A percentile compares a stretch with the other conserved stretches of the same genome.
Evolutionary conservation across 2,797 vertebrate species (phyloP).

Genomic region (Avahi laniger): DNA sequence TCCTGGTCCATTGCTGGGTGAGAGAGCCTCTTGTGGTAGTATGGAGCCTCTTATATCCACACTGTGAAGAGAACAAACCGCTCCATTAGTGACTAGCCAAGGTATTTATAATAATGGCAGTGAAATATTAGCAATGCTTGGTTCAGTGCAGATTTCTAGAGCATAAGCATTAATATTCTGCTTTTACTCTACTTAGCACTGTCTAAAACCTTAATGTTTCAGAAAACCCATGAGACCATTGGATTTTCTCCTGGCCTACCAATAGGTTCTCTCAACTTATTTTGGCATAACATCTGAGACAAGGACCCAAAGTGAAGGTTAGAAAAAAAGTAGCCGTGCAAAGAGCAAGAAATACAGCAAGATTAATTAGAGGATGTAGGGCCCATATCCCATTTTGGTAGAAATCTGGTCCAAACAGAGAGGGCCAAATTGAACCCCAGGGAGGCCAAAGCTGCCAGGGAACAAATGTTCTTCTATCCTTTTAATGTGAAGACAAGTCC

Average conservation of each 20-base stretch:
- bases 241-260: conserved; percentile 59
- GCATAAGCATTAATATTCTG: conserved; percentile 41
- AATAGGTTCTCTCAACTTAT: neutral
- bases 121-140: neutral
- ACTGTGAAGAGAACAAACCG: neutral
- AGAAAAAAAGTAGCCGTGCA: conserved; percentile 46
- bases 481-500: conserved; percentile 39
- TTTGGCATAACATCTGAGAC: conserved; percentile 58
- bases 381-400: conserved; percentile 44
- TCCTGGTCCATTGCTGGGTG: neutral
- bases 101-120: neutral
- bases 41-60: rapidly evolving
- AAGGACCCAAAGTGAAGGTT: neutral
- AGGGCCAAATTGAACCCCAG: conserved; percentile 26
- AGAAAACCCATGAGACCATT: conserved; percentile 55
- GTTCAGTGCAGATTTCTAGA: neutral
- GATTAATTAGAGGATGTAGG: conserved; percentile 59
- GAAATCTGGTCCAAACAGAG: conserved; percentile 49
- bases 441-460: neutral
- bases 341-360: conserved; percentile 48
- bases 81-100: neutral
- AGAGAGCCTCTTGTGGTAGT: neutral
- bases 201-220: conserved; percentile 35
- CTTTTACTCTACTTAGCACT: conserved; percentile 7
- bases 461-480: conserved; percentile 64